Percentiles rank a stretch among this genome's conserved stretches.
Evolutionary conservation across 2,113 vertebrate species (phyloP).

Genomic region (Psittacula cyanocephala): DNA sequence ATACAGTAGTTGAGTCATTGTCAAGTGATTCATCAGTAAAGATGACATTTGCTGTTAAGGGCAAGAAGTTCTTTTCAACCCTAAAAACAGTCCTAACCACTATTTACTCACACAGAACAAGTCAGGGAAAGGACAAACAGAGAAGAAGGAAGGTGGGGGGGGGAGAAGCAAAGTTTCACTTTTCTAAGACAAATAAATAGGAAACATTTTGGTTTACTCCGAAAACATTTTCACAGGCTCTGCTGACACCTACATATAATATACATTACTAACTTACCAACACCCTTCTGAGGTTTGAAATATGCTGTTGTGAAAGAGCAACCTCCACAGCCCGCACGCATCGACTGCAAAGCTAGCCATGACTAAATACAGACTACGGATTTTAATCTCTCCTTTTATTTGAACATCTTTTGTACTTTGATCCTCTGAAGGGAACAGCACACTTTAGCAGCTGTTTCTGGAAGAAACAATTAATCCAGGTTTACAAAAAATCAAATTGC

Average conservation of each 20-base stretch:
- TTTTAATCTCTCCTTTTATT: constrained; percentile 47
- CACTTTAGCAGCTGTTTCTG: neutral
- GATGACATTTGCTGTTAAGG: neutral
- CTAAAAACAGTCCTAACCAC: neutral
- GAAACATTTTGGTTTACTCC: neutral
- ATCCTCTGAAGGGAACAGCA: neutral
- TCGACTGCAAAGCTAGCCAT: neutral
- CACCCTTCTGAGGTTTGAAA: neutral
- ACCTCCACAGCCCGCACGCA: neutral
- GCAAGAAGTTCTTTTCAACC: neutral
- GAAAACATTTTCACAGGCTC: neutral
- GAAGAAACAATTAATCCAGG: neutral
- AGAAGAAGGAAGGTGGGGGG: neutral
- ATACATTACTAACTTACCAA: neutral
- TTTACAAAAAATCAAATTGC: neutral
- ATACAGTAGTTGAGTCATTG: neutral
- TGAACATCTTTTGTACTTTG: constrained; percentile 35
- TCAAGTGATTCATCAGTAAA: neutral
- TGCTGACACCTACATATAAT: neutral
- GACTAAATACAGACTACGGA: neutral
- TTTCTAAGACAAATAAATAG: neutral
- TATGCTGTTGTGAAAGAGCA: neutral
- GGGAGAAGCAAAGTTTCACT: neutral
- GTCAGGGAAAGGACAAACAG: neutral
- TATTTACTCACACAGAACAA: neutral